Evolutionary conservation across 1,140 invertebrate genomes (phyloP), one percentile per base, ranked within the genome.

Genomic region (Papilio dardanus): DNA sequence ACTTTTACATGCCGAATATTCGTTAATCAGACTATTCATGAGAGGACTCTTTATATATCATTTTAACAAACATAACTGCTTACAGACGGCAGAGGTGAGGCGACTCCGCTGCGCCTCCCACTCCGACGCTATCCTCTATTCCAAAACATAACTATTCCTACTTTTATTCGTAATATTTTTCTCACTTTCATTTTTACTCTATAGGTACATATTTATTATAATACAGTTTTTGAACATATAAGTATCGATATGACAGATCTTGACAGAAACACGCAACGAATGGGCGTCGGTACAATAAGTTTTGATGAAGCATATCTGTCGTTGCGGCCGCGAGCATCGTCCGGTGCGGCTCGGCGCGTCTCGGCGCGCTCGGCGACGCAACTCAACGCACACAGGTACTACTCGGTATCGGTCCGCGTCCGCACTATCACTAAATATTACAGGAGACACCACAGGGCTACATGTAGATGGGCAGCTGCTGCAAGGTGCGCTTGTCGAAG

Each of bases 1-100:
- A 93, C 91, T 92, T 92, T 93, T 93, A 93, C 90, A 92, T 92
- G 92, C 92, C 92, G 90, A 92, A 92, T 92, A 92, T 91, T 93
- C 84, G 89, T 91, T 93, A 92, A 92, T 93, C 92, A 93, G 92
- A 92, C 92, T 93, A 93, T 93, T 93, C 91, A 87, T 93, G 86
- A 92, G 89, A 93, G 91, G 91, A 93, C 90, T 92, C 90, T 91
- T 92, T 86, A 92, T 92, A 92, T 92, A 93, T 93, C 90, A 91
- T 89, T 92, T 91, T 89, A 92, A 92, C 91, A 93, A 92, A 92
- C 90, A 88, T 90, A 93, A 93, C 91, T 89, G 91, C 87, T 92
- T 91, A 92, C 90, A 92, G 90, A 92, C 90, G 89, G 90, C 88
- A 92, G 87, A 88, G 89, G 83, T 88, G 83, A 82, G 86, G 89